Conservation (phyloP, 2,797 vertebrate species). For the Enteromius afrohamiltoni region DNA sequence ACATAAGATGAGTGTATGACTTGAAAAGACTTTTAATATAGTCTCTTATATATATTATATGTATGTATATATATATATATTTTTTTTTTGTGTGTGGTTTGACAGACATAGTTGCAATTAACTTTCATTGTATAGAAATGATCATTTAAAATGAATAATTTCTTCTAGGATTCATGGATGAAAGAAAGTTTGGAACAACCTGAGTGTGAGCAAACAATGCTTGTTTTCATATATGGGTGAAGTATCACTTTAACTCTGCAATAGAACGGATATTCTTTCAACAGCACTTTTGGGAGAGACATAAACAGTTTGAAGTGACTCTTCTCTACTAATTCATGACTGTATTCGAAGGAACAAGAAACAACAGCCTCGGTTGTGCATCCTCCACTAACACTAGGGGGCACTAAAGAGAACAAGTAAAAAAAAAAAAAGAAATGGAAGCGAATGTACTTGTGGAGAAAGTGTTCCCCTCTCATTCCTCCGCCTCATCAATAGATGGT, state of each 20-base stretch:
- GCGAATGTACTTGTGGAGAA: not conserved
- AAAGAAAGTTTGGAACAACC: not conserved
- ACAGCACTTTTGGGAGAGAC: conserved; percentile 45
- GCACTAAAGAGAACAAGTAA: not conserved
- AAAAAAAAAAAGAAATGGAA: not conserved
- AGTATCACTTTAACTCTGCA: not conserved
- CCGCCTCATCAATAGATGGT: not conserved
- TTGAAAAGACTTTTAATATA: not conserved
- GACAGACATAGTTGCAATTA: not conserved
- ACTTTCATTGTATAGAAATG: not conserved
- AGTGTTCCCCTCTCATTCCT: not conserved
- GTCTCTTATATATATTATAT: too few species aligned
- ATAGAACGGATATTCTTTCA: conserved; percentile 16
- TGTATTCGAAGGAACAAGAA: not conserved
- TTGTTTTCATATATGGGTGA: not conserved
- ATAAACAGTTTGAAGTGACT: conserved; percentile 4
- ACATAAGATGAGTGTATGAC: not conserved
- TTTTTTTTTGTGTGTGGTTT: not conserved
- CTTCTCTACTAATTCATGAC: not conserved
- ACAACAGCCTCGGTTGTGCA: not conserved
- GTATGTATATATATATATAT: too few species aligned
- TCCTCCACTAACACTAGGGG: conserved; percentile 21
- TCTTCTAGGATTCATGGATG: not conserved
- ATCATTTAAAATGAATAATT: not conserved
- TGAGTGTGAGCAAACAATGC: not conserved